Base-by-base conservation (phyloP, 2,888 invertebrate genomes). In the Choreutis nemorana region DNA sequence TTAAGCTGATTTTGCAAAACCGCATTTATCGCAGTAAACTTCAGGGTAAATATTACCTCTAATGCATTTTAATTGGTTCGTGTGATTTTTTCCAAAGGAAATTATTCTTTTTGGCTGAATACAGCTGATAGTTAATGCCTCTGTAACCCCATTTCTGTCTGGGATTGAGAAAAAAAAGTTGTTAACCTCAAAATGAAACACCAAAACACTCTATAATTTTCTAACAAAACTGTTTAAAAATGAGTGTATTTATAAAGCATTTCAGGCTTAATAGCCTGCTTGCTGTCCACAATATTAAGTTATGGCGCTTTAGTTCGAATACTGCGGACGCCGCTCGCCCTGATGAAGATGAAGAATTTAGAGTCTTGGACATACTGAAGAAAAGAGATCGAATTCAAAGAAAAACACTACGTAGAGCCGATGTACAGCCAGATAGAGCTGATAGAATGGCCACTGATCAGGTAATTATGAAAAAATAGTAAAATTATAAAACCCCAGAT, bases 311-410 rank as follows among this genome's bases (percentile, higher is more conserved):
- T 3, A 61, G 57, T 31, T 71, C 77, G 1, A 67, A 67, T 1
- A 56, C 49, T 3, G 50, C 61, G 1, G 67, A 68, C 30, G 50
- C 42, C 18, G 44, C 50, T n/a, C 64, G 57, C 42, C 55, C 56
- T 1, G 50, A 63, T 0, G 66, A 63, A 1, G 37, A 34, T 12
- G 79, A 81, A 32, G 81, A 81, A 28, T 83, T 83, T 41, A 49
- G 82, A 24, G 80, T 82, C 2, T 53, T 83, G 1, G 79, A 81
- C 57, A 70, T 83, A 39, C 52, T 65, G 38, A 72, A 75, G 42
- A 73, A 68, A 34, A 62, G 51, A 29, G 55, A 62, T 1, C 45
- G 52, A 32, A 32, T 40, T 2, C 64, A 68, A 30, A 50, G 45
- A 9, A 63, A 42, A 46, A 40, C 49, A 0, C 22, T 41, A 3